phyloP scores from a whole-genome alignment of 1,140 invertebrate species.

The Zaprionus tsacasi region DNA sequence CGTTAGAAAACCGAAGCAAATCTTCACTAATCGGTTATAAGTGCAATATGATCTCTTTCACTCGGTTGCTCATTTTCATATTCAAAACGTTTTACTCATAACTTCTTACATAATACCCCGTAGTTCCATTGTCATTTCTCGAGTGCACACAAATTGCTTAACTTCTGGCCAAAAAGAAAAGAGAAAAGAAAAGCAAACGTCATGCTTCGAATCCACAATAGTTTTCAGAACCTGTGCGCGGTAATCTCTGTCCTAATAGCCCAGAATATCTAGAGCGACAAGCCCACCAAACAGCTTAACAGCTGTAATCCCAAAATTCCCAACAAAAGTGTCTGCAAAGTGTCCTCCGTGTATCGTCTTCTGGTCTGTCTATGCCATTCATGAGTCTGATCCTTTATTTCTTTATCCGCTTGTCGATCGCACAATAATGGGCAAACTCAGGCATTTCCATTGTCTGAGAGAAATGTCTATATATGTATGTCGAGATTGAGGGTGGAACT shows the following conservation, averaged over 20 bases:
- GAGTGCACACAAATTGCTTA: constrained; percentile 66
- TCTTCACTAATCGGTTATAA: not conserved
- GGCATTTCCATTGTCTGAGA: constrained; percentile 24
- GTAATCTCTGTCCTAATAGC: constrained; percentile 56
- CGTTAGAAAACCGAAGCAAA: not conserved
- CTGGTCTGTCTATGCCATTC: constrained; percentile 59
- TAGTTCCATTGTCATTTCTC: constrained; percentile 50
- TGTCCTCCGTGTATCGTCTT: constrained; percentile 32
- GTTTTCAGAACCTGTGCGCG: constrained; percentile 45
- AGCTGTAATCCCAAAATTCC: constrained; percentile 72
- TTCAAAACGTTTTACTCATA: constrained; percentile 50
- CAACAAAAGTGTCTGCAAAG: constrained; percentile 66
- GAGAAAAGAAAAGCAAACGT: constrained; percentile 42
- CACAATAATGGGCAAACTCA: constrained; percentile 74
- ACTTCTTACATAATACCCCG: constrained; percentile 67
- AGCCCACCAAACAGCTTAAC: constrained; percentile 73
- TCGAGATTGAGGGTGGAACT: not conserved
- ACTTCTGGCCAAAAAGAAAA: constrained; percentile 55
- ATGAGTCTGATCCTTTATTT: constrained; percentile 48
- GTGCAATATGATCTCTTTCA: constrained; percentile 7
- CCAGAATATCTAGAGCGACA: constrained; percentile 63
- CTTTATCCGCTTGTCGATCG: constrained; percentile 75
- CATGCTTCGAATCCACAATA: constrained; percentile 40
- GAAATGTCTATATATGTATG: not conserved
- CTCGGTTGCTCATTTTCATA: constrained; percentile 16